Evolutionary conservation across 2,888 invertebrate genomes (phyloP).

Genomic region (Hedya salicella): DNA sequence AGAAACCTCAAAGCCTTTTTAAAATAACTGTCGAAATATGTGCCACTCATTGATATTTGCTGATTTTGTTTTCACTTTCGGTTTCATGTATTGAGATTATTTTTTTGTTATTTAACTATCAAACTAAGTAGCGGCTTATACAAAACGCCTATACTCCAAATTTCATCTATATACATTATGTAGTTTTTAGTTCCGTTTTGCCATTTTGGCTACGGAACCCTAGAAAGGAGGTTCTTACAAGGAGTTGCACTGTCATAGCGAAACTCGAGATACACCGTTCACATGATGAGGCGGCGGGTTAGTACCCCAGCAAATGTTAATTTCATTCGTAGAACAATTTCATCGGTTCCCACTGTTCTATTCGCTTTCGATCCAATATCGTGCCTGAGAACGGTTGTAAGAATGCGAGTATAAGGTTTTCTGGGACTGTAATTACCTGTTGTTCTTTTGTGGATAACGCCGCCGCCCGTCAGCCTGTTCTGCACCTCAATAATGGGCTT

Average conservation of each 20-base stretch:
- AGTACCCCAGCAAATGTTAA: slow-evolving; percentile 1
- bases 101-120: no score
- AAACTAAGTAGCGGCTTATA: no score
- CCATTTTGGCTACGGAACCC: not conserved
- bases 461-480: not conserved
- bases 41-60: no score
- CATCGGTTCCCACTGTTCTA: slow-evolving; percentile 29
- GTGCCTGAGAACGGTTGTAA: slow-evolving; percentile 52
- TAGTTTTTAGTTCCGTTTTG: no score
- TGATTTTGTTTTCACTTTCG: no score
- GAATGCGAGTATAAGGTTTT: slow-evolving; percentile 59
- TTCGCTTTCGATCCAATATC: slow-evolving; percentile 52
- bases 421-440: slow-evolving; percentile 51
- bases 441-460: slow-evolving; percentile 12
- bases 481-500: not conserved
- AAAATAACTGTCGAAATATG: no score
- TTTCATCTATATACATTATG: no score
- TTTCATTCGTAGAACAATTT: slow-evolving; percentile 22
- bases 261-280: slow-evolving; percentile 6
- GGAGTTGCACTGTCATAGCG: slow-evolving; percentile 13
- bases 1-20: no score
- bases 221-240: not conserved
- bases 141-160: no score
- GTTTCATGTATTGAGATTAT: no score
- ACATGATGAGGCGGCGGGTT: slow-evolving; percentile 11